Base-by-base conservation (phyloP, 1,140 invertebrate species). In the Holcopasites calliopsidis region DNA sequence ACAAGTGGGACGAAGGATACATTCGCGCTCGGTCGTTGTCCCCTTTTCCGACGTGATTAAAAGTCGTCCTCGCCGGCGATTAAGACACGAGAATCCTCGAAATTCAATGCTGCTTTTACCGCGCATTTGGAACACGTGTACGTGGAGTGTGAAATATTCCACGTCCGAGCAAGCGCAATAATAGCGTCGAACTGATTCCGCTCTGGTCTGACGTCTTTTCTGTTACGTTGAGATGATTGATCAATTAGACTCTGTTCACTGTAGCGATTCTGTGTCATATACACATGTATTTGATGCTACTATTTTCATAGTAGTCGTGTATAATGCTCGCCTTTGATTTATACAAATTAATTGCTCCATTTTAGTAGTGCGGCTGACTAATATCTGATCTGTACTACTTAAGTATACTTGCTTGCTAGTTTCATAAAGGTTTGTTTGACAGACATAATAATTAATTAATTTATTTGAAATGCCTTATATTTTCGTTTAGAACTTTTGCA, bases 91-190 rank as follows among this genome's bases (percentile, higher is more conserved):
- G 74, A 28, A 80, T 81, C 65, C 80, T 77, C 49, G 79, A 66
- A 64, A 77, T 42, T 77, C 79, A 81, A 82, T 73, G 70, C 54
- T 70, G 71, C 74, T 77, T 58, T 82, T 82, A 81, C 52, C 61
- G 31, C 7, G 49, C 57, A 11, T 80, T 66, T 33, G 52, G 3
- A 23, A 18, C 16, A 26, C n/a, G 35, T 31, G n/a, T n/a, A n/a
- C n/a, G n/a, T 57, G 31, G 72, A 65, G 8, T 16, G 62, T 7
- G 42, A 68, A 58, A 62, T 50, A 49, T 50, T 50, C n/a, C 52
- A 62, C 66, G 54, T 28, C 77, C 57, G 55, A 71, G 40, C 71
- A 52, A 44, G 62, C 47, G 55, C 21, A 52, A 68, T 66, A 68
- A 82, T 81, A 72, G 64, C 13, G 60, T 23, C 40, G 44, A 64